A percentile compares a stretch with the other conserved stretches of the same genome.
Conservation (phyloP, 2,888 invertebrate genomes). For the Ectemnius cavifrons region DNA sequence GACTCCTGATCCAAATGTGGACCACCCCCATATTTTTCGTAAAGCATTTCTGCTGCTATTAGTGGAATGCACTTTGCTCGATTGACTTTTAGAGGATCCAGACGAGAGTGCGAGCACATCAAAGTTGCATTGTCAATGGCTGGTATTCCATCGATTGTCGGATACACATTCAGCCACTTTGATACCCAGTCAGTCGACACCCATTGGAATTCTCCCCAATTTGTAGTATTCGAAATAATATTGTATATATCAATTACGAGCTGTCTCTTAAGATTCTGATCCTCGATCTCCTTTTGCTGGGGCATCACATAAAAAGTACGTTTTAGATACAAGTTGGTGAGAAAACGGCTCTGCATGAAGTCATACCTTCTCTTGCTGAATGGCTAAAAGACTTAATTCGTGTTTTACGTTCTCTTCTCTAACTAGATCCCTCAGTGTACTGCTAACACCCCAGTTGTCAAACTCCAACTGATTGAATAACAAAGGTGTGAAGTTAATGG, state of each 20-base stretch:
- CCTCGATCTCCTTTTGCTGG: conserved; percentile 74
- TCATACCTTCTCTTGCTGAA: conserved; percentile 72
- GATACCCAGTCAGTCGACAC: conserved; percentile 80
- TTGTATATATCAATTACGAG: conserved; percentile 73
- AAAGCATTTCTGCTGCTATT: conserved; percentile 76
- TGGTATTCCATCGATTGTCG: conserved; percentile 65
- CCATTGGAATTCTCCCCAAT: conserved; percentile 77
- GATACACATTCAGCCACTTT: conserved; percentile 78
- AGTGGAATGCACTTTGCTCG: conserved; percentile 78
- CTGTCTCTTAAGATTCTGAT: conserved; percentile 73
- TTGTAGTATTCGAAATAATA: conserved; percentile 59
- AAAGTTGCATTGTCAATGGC: conserved; percentile 78
- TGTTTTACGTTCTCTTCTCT: conserved; percentile 72
- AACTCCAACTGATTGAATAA: conserved; percentile 67
- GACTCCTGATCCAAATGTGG: conserved; percentile 76
- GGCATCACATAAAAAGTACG: conserved; percentile 24
- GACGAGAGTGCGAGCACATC: conserved; percentile 78
- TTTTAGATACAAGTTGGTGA: not conserved
- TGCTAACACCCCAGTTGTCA: conserved; percentile 72
- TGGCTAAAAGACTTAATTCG: conserved; percentile 71
- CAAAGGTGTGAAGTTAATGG: not conserved
- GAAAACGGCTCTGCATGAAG: not conserved
- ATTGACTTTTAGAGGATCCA: conserved; percentile 78
- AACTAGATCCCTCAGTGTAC: conserved; percentile 70
- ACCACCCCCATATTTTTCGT: conserved; percentile 77